phyloP scores from a whole-genome alignment of 1,140 invertebrate genomes.

The Dinothrombium tinctorium region DNA sequence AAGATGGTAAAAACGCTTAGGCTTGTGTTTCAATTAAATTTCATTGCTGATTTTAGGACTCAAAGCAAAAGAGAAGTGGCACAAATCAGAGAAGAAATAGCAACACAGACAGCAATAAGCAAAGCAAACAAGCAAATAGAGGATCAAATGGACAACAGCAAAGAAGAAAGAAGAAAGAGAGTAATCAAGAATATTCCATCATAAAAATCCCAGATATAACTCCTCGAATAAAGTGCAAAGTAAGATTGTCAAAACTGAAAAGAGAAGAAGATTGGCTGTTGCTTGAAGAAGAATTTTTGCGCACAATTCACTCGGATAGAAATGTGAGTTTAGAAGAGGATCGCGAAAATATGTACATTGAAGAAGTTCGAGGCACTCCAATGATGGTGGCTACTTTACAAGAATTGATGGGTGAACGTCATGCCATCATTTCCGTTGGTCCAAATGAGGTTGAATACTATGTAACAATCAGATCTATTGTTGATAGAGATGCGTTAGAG shows the following conservation, averaged over 20 bases:
- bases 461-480: slow-evolving; percentile 12
- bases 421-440: slow-evolving; percentile 62
- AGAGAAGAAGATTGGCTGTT: not conserved
- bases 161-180: too few species aligned
- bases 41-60: too few species aligned
- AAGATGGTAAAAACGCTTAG: too few species aligned
- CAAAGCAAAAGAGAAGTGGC: too few species aligned
- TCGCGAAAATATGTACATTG: not conserved
- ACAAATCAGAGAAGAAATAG: too few species aligned
- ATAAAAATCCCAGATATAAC: not conserved
- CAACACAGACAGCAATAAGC: too few species aligned
- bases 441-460: slow-evolving; percentile 44
- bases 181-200: too few species aligned
- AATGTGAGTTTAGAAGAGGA: not conserved
- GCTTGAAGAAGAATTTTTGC: slow-evolving; percentile 1
- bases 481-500: not conserved
- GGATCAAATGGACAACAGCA: too few species aligned
- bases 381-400: slow-evolving; percentile 45
- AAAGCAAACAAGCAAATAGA: too few species aligned
- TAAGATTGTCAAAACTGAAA: not conserved
- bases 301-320: not conserved
- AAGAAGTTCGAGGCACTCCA: not conserved
- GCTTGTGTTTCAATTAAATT: too few species aligned
- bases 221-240: not conserved
- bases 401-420: slow-evolving; percentile 64